phyloP scores from a whole-genome alignment of 2,797 vertebrate species.

The Momotus momota region DNA sequence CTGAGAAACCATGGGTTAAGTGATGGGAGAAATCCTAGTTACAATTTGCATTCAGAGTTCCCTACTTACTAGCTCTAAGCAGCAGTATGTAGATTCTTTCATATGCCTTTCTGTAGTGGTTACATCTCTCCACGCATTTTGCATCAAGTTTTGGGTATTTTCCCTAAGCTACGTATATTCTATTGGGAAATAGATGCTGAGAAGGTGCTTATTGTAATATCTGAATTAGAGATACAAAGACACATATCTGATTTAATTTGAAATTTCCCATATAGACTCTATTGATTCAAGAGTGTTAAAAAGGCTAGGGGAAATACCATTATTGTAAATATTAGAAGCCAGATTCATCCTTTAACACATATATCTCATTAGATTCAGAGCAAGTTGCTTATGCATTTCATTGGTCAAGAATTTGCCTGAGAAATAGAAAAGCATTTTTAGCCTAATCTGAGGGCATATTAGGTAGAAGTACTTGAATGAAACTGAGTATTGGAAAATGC shows the following conservation, averaged over 20 bases:
- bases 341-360: not conserved
- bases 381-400: not conserved
- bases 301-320: not conserved
- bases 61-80: not conserved
- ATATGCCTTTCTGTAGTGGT: not conserved
- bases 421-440: not conserved
- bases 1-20: not conserved
- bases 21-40: not conserved
- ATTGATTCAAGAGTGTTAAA: not conserved
- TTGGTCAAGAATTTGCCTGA: not conserved
- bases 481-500: not conserved
- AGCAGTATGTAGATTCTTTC: not conserved
- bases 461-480: not conserved
- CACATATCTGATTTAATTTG: not conserved
- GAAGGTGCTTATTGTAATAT: not conserved
- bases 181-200: not conserved
- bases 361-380: rapidly evolving
- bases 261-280: not conserved
- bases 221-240: not conserved
- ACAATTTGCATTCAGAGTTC: not conserved
- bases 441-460: not conserved
- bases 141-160: not conserved
- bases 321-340: not conserved
- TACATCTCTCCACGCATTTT: not conserved
- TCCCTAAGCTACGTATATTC: not conserved